A percentile compares a stretch with the other conserved stretches of the same genome.
phyloP scores from a whole-genome alignment of 64 coral and sea anemone genomes.

The Platygyra sinensis region DNA sequence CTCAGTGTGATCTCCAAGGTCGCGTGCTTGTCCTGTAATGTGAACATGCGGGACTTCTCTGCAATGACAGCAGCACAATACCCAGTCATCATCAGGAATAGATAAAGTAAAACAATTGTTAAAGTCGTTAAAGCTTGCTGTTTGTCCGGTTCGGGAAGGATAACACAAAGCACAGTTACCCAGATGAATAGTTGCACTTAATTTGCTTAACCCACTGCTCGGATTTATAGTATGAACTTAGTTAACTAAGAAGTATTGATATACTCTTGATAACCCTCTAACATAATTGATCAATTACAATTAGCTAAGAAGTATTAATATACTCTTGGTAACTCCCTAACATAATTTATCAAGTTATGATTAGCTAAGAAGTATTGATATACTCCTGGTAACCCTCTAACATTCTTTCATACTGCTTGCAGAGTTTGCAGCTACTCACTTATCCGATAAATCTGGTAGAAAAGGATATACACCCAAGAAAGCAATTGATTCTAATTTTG shows the following conservation, averaged over 20 bases:
- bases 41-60: conserved; percentile 31
- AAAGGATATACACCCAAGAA: neutral
- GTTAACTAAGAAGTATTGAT: too few species aligned
- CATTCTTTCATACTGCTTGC: too few species aligned
- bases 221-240: neutral
- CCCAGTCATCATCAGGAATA: conserved; percentile 2
- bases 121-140: neutral
- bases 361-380: too few species aligned
- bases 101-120: neutral
- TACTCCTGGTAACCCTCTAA: too few species aligned
- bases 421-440: too few species aligned
- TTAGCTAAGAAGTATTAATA: too few species aligned
- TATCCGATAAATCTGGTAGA: too few species aligned
- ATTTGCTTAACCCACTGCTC: neutral
- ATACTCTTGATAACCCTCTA: too few species aligned
- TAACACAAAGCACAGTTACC: neutral
- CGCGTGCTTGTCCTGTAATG: conserved; percentile 5
- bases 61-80: conserved; percentile 10
- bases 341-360: too few species aligned
- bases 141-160: conserved; percentile 21
- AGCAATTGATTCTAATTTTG: neutral
- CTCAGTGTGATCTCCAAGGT: conserved; percentile 25
- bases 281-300: too few species aligned
- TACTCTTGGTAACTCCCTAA: too few species aligned
- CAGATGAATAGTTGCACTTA: neutral